These are phyloP conservation scores for Notodonta ziczac DNA, from an alignment of 2,888 invertebrate species.

Conservation along the genomic window DNA sequence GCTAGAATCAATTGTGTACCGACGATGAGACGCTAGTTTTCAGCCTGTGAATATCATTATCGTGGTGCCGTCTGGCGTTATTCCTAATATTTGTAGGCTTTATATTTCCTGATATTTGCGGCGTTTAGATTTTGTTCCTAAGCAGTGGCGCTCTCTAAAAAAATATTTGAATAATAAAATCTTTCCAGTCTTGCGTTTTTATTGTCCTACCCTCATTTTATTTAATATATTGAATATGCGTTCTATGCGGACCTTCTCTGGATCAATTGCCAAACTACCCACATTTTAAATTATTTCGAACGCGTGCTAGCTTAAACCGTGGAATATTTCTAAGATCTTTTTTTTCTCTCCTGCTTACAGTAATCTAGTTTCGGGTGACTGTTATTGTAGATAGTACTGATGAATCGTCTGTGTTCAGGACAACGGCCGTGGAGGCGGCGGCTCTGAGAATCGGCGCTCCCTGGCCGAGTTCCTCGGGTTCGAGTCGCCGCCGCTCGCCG, in stretches of 20 bases:
- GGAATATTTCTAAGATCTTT: no score
- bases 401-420: conserved; percentile 48
- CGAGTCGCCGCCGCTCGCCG: conserved; percentile 49
- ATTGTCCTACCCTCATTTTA: not conserved
- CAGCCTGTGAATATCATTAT: conserved; percentile 5
- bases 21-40: conserved; percentile 8
- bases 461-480: conserved; percentile 63
- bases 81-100: not conserved
- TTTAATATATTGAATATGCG: not conserved
- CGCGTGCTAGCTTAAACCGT: no score
- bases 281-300: not conserved
- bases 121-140: not conserved
- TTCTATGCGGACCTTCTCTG: not conserved
- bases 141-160: no score
- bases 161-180: no score
- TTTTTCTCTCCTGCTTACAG: no score
- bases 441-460: conserved; percentile 67
- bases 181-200: no score
- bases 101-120: not conserved
- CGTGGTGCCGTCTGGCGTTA: not conserved
- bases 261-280: not conserved
- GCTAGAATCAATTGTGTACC: no score
- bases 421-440: conserved; percentile 60
- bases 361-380: no score
- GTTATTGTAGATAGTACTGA: not conserved